Conservation (phyloP, 2,888 invertebrate species). For the Linnaemya tessellans region DNA sequence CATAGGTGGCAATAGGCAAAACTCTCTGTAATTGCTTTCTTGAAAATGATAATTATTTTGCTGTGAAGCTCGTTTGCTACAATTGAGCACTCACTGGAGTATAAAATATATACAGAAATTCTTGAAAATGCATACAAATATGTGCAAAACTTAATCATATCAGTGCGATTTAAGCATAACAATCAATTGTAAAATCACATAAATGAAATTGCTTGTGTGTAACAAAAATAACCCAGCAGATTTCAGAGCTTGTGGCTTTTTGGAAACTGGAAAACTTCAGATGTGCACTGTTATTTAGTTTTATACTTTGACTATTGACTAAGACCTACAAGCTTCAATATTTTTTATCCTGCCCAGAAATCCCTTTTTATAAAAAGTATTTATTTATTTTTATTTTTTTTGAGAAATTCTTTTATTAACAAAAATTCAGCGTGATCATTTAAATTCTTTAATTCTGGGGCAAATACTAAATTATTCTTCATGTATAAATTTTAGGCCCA, state of each 20-base stretch:
- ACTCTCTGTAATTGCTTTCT: background rate
- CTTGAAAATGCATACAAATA: background rate
- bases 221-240: background rate
- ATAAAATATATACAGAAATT: constrained; percentile 5
- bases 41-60: constrained; percentile 20
- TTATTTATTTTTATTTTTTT: too few species aligned
- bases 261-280: background rate
- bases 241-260: too few species aligned
- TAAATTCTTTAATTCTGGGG: too few species aligned
- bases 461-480: too few species aligned
- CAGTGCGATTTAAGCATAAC: constrained; percentile 49
- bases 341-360: too few species aligned
- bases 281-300: too few species aligned
- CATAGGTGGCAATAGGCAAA: background rate
- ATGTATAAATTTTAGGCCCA: too few species aligned
- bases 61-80: constrained; percentile 43
- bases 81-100: constrained; percentile 55
- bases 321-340: too few species aligned
- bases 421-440: too few species aligned
- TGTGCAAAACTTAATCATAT: background rate
- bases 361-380: too few species aligned
- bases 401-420: too few species aligned
- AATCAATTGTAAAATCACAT: constrained; percentile 48
- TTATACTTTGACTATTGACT: too few species aligned
- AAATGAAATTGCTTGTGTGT: constrained; percentile 26